phyloP scores from a whole-genome alignment of 1,140 invertebrate genomes.

The Ruditapes philippinarum region DNA sequence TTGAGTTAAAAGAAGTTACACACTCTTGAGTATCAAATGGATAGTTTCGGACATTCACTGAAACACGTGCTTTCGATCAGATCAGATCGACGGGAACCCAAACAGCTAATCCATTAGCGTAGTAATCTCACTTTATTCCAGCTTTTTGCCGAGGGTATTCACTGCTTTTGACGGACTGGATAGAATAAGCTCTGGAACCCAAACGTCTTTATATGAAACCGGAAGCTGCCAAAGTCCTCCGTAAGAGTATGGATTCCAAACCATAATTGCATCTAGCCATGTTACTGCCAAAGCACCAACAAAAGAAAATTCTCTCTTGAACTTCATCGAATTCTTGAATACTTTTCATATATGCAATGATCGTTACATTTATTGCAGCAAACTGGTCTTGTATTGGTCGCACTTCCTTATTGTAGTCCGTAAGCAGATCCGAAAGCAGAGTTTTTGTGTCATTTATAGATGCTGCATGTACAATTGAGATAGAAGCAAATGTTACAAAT shows the following conservation, averaged over 20 bases:
- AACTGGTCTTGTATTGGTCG: background rate
- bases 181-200: constrained; percentile 24
- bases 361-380: background rate
- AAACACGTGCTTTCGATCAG: background rate
- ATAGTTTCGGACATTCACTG: background rate
- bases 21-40: constrained; percentile 25
- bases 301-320: background rate
- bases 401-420: background rate
- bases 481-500: too few relatives aligned
- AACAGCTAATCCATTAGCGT: background rate
- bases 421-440: background rate
- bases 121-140: background rate
- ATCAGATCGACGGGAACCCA: background rate
- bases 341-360: background rate
- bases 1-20: background rate
- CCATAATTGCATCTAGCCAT: background rate
- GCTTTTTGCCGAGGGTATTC: background rate
- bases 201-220: background rate
- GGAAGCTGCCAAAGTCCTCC: background rate
- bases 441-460: background rate
- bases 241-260: background rate
- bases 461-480: too few relatives aligned
- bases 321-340: background rate
- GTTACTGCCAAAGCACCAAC: background rate
- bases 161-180: background rate